Percentiles rank a stretch among this genome's conserved stretches.
Evolutionary conservation across 1,140 invertebrate species (phyloP).

Genomic region (Acromyrmex charruanus): DNA sequence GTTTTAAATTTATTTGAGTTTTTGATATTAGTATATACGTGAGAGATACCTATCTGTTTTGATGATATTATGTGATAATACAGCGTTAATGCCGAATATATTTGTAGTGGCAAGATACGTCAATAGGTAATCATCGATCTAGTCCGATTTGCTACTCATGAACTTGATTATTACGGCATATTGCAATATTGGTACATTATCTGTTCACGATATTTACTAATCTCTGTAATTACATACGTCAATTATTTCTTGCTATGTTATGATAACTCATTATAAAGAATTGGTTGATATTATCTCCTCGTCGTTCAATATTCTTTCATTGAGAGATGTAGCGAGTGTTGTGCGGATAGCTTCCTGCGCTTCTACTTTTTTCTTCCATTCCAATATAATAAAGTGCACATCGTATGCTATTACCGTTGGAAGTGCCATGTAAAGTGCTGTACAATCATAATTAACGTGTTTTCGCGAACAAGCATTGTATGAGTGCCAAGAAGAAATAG

Average conservation of each 20-base stretch:
- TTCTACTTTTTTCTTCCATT: not conserved
- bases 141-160: not conserved
- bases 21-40: not conserved
- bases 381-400: slow-evolving; percentile 23
- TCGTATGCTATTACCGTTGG: not conserved
- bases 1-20: not conserved
- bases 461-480: not conserved
- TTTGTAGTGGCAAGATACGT: slow-evolving; percentile 1
- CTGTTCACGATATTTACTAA: slow-evolving; percentile 37
- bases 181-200: not conserved
- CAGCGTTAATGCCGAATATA: slow-evolving; percentile 30
- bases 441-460: slow-evolving; percentile 21
- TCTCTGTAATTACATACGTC: not conserved
- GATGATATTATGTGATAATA: slow-evolving; percentile 2
- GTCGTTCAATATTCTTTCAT: not conserved
- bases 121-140: slow-evolving; percentile 62
- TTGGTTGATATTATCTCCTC: not conserved
- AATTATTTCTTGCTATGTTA: not conserved
- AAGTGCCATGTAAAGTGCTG: slow-evolving; percentile 7
- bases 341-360: not conserved
- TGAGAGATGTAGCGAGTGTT: not conserved
- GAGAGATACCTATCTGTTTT: not conserved
- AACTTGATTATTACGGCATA: slow-evolving; percentile 36
- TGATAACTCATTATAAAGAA: not conserved
- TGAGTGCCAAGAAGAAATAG: not conserved